Base-by-base conservation (phyloP, 2,113 vertebrate genomes). In the Engystomops pustulosus region DNA sequence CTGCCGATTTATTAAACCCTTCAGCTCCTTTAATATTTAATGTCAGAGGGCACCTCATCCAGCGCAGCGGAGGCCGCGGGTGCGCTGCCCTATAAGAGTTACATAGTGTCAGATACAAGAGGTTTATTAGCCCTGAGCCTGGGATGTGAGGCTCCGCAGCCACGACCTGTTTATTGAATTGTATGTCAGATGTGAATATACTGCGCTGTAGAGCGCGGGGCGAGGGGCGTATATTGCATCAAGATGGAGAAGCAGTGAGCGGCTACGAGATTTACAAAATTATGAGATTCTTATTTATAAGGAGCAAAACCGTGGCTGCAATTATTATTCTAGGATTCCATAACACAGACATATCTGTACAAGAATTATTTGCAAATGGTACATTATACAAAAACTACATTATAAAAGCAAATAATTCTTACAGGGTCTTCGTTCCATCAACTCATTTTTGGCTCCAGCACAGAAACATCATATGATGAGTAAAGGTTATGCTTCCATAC, bases 1-100 rank as follows among this genome's bases (percentile, higher is more conserved):
- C 62, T 10, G 9, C n/a, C 1, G 30, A 67, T 67, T 67, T 67
- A 67, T 36, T 67, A 36, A 45, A 45, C 12, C 58, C 58, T 65
- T 68, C 41, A 67, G 78, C 78, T 41, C 30, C 25, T 80, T 80
- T 80, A 68, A 80, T 65, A 68, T 80, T 80, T 80, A 80, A 80
- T 80, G 18, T 49, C 60, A 80, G 32, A 67, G 60, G 60, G 25
- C 58, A 80, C 60, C 60, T 67, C 32, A 47, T 67, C 32, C 67
- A 18, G 15, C 45, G n/a, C 11, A 45, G 44, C 23, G 7, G 23
- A 47, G 55, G 32, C n/a, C 23, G 6, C 17, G 32, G 62, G 32
- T 5, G 32, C 3, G 62, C 62, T 20, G 30, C 62, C 62, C 32
- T 34, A 32, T 17, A 65, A 25, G 58, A 27, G 45, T 68, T 32